These are phyloP conservation scores for Jacana jacana DNA, from an alignment of 2,113 vertebrate genomes.

Conservation along the genomic window DNA sequence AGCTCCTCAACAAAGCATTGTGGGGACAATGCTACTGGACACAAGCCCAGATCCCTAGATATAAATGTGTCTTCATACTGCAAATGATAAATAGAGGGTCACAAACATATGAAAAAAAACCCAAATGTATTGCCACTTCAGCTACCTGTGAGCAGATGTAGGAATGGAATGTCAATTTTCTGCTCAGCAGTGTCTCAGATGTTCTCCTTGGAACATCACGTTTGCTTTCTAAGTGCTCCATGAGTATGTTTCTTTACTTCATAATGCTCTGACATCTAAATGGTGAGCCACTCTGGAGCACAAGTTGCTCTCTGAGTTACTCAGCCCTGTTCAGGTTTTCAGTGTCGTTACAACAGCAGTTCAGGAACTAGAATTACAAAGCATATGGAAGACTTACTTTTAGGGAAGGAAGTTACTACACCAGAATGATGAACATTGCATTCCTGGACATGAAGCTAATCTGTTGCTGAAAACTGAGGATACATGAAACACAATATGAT, in stretches of 20 bases:
- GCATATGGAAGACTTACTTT: neutral
- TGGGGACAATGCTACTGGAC: neutral
- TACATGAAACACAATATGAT: neutral
- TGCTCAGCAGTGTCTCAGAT: neutral
- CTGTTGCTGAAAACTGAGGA: neutral
- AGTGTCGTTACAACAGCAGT: neutral
- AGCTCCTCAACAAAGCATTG: neutral
- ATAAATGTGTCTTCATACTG: neutral
- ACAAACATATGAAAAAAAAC: neutral
- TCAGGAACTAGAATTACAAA: neutral
- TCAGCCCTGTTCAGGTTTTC: neutral
- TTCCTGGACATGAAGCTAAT: neutral
- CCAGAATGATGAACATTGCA: neutral
- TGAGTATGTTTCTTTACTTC: neutral
- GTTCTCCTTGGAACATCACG: neutral
- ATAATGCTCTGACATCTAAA: neutral
- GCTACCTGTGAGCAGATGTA: neutral
- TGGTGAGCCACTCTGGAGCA: neutral
- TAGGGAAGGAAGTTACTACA: neutral
- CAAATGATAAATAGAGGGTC: neutral
- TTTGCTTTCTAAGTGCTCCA: neutral
- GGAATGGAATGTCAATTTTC: neutral
- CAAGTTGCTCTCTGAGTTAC: neutral
- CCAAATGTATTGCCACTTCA: neutral
- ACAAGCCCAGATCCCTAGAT: neutral